Evolutionary conservation across 2,113 vertebrate species (phyloP).

Genomic region (Rhagologus leucostigma): DNA sequence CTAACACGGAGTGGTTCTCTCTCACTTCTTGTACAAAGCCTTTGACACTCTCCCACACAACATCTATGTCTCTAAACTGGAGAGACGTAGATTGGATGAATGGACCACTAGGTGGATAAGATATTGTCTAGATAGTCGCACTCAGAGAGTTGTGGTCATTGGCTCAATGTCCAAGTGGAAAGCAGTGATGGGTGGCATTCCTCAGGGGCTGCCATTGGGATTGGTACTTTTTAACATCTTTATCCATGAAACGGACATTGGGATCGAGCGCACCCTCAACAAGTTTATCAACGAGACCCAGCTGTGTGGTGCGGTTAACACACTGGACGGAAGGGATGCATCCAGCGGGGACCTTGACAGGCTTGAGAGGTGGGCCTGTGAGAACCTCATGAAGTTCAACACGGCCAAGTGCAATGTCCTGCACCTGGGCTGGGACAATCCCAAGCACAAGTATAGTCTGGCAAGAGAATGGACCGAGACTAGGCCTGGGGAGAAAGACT

Average conservation of each 20-base stretch:
- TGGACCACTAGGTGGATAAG: background rate
- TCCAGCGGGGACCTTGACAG: background rate
- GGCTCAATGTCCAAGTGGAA: background rate
- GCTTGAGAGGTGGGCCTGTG: background rate
- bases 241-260: background rate
- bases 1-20: background rate
- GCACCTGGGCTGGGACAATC: background rate
- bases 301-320: background rate
- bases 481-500: background rate
- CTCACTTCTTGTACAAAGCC: background rate
- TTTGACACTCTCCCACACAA: background rate
- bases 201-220: background rate
- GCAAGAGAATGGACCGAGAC: fast-evolving
- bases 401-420: background rate
- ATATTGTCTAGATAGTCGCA: background rate
- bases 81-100: background rate
- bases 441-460: background rate
- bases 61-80: background rate
- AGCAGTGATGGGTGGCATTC: background rate
- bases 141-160: background rate
- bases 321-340: background rate
- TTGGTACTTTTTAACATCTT: background rate
- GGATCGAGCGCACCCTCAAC: fast-evolving
- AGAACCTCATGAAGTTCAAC: background rate
- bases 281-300: background rate